Evolutionary conservation across 2,797 vertebrate species (phyloP).

Genomic region (Acropternis orthonyx): DNA sequence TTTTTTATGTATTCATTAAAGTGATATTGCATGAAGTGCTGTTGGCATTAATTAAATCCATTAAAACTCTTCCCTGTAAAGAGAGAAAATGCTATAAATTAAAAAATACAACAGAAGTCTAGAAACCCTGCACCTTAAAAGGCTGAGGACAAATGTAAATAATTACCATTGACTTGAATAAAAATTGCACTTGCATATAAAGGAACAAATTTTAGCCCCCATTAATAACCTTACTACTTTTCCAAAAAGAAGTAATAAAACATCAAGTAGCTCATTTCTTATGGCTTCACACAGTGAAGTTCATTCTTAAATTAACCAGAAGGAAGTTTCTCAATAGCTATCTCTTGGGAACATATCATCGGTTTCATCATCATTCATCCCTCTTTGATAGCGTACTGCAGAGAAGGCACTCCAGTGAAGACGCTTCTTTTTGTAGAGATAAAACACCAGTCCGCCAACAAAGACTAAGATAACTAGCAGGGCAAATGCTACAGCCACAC

Average conservation of each 20-base stretch:
- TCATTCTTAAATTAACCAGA: neutral
- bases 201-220: neutral
- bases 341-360: conserved; percentile 66
- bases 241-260: conserved; percentile 32
- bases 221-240: conserved; percentile 19
- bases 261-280: conserved; percentile 23
- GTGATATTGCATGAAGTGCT: neutral
- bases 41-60: neutral
- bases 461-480: conserved; percentile 58
- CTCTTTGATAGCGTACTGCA: conserved; percentile 76
- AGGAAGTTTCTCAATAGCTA: conserved; percentile 24
- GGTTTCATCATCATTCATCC: conserved; percentile 77
- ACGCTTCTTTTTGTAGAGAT: conserved; percentile 68
- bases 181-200: conserved; percentile 51
- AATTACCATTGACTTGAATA: neutral
- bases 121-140: neutral
- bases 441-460: conserved; percentile 55
- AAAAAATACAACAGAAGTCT: neutral
- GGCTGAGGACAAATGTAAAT: neutral
- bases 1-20: neutral
- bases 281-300: conserved; percentile 61
- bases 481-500: conserved; percentile 64
- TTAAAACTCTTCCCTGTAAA: neutral
- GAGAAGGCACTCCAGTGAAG: conserved; percentile 70
- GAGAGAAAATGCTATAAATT: neutral